Evolutionary conservation across 1,140 invertebrate genomes (phyloP).

Genomic region (Sesamia nonagrioides): DNA sequence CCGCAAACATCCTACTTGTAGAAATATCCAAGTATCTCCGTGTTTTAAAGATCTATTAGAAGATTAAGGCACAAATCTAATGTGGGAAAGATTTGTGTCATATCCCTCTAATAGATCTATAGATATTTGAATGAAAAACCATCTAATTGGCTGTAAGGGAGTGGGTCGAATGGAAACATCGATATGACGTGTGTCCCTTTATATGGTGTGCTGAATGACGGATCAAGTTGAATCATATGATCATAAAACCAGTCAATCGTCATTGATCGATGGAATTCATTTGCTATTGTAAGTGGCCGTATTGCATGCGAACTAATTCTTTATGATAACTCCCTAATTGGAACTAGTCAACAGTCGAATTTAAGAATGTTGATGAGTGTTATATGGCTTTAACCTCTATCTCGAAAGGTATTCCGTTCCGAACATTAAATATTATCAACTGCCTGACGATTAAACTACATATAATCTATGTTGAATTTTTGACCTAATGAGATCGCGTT

Average conservation of each 20-base stretch:
- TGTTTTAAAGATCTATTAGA: too few species aligned
- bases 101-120: background rate
- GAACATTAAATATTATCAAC: background rate
- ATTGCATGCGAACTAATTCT: constrained; percentile 5
- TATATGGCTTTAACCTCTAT: background rate
- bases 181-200: constrained; percentile 11
- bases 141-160: background rate
- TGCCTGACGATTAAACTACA: background rate
- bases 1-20: background rate
- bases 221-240: background rate
- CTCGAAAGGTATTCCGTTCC: background rate
- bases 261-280: constrained; percentile 7
- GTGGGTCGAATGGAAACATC: constrained; percentile 1
- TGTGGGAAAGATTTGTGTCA: too few species aligned
- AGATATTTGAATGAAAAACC: too few species aligned
- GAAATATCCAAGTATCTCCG: background rate
- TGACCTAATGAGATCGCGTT: background rate
- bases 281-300: background rate
- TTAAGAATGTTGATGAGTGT: background rate
- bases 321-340: background rate
- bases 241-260: background rate
- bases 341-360: background rate
- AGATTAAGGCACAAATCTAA: too few species aligned
- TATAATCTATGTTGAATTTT: background rate
- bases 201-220: background rate